These are phyloP conservation scores for Sebastes jordani DNA, from an alignment of 2,797 vertebrate species.

Conservation along the genomic window DNA sequence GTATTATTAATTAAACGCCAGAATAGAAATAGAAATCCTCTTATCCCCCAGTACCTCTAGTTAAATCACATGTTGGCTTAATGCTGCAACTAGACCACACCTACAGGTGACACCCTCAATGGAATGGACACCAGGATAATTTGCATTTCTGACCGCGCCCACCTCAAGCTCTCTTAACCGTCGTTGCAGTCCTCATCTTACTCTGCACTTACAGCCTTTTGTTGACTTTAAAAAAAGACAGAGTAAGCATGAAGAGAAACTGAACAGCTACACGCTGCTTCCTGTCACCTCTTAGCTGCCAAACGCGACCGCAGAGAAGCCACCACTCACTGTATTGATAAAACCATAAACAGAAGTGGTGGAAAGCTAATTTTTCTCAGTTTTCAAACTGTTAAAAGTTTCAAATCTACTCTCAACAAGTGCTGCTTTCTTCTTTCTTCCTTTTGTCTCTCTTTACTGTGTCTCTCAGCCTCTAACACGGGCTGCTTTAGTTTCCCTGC, in stretches of 20 bases:
- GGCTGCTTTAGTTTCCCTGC: constrained; percentile 14
- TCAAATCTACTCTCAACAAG: not conserved
- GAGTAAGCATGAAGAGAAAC: constrained; percentile 2
- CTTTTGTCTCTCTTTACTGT: constrained; percentile 9
- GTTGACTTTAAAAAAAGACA: not conserved
- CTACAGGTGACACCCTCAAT: not conserved
- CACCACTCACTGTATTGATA: constrained; percentile 47
- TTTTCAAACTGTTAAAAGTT: not conserved
- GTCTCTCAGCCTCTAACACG: constrained; percentile 1
- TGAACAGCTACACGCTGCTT: not conserved
- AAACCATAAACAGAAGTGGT: not conserved
- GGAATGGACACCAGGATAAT: not conserved
- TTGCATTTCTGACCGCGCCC: not conserved
- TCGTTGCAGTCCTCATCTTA: not conserved
- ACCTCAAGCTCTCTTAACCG: not conserved
- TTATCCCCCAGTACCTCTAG: not conserved
- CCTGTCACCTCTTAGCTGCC: constrained; percentile 25
- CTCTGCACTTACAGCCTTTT: not conserved
- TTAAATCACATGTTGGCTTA: not conserved
- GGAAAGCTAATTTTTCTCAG: not conserved
- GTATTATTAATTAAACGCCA: not conserved
- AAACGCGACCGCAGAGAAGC: not conserved
- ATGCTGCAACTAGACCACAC: not conserved
- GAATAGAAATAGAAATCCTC: not conserved
- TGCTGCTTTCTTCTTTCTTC: not conserved